phyloP scores from a whole-genome alignment of 2,888 invertebrate species.

The Epinotia bilunana region DNA sequence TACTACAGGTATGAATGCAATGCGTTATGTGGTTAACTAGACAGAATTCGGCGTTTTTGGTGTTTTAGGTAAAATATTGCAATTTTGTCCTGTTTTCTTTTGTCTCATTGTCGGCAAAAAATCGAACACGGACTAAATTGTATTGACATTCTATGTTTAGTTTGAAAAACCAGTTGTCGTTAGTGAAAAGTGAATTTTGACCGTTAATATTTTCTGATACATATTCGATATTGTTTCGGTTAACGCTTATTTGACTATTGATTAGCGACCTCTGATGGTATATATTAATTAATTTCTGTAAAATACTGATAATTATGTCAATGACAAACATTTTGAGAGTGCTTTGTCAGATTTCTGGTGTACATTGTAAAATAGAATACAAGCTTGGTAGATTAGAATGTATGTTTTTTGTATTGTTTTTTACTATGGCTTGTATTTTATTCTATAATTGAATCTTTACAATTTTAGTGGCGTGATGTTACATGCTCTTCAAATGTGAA shows the following conservation, averaged over 20 bases:
- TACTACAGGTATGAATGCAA: slow-evolving; percentile 80
- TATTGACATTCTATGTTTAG: slow-evolving; percentile 23
- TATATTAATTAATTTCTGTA: slow-evolving; percentile 21
- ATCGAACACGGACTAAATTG: slow-evolving; percentile 34
- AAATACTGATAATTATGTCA: slow-evolving; percentile 11
- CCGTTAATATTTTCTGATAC: slow-evolving; percentile 1
- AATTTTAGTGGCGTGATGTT: slow-evolving; percentile 5
- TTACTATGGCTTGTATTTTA: slow-evolving; percentile 16
- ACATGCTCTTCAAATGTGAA: background rate
- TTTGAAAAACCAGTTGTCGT: slow-evolving; percentile 5
- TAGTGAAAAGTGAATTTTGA: background rate
- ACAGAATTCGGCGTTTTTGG: slow-evolving; percentile 57
- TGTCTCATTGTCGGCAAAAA: slow-evolving; percentile 16
- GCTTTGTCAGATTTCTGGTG: background rate
- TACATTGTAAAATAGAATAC: slow-evolving; percentile 22
- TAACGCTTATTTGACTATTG: slow-evolving; percentile 8
- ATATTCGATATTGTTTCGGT: background rate
- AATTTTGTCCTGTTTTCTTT: slow-evolving; percentile 50
- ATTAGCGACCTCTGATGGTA: slow-evolving; percentile 1
- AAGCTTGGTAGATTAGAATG: slow-evolving; percentile 7
- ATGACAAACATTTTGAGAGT: slow-evolving; percentile 10
- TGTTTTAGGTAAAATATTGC: slow-evolving; percentile 66
- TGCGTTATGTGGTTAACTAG: slow-evolving; percentile 79
- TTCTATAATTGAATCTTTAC: background rate
- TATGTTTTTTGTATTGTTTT: slow-evolving; percentile 13